Evolutionary conservation across 2,113 vertebrate species (phyloP), one percentile per base, ranked within the genome.

Genomic region (Corythornis vintsioides): DNA sequence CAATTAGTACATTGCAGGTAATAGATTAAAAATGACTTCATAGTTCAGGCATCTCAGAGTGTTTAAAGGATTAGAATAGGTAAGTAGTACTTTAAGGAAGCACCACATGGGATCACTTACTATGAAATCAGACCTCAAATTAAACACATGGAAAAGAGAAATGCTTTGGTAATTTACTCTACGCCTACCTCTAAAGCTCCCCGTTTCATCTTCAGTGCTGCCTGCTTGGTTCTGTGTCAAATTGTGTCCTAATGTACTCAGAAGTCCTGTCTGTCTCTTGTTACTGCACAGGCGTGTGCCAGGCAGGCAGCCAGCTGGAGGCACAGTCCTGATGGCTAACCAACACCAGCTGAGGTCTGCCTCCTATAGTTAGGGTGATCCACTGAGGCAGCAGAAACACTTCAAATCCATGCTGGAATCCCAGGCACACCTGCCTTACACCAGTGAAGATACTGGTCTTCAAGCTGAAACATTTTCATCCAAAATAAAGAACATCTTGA

Each of bases 101-200:
- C 38, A 67, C 88, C 96, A 96, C 90, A 92, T 93, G 91, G 92
- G 67, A 95, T 73, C 94, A 96, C 50, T 97, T 96, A 94, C 38
- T 95, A 83, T 86, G 65, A 84, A 97, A 86, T 80, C 73, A 94
- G 80, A 74, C 29, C 80, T 96, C 88, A 95, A 89, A 92, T 93
- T 93, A 95, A 92, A 94, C 85, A 94, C 87, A 87, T 92, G 94
- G 92, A 87, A 95, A 95, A 88, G 52, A 91, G 75, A 94, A 94
- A 80, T 7, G 4, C 72, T 90, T 86, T 83, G 65, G 90, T 96
- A 96, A 94, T 96, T 94, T 93, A 94, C 93, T 96, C 87, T 94
- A 53, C 56, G 71, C 93, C 86, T 96, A 95, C 82, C 86, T 96
- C 94, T 90, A 83, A 78, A 92, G 47, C 69, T 72, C 40, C 56